Conservation (phyloP, 2,797 vertebrate genomes). For the Oryzias sinensis region DNA sequence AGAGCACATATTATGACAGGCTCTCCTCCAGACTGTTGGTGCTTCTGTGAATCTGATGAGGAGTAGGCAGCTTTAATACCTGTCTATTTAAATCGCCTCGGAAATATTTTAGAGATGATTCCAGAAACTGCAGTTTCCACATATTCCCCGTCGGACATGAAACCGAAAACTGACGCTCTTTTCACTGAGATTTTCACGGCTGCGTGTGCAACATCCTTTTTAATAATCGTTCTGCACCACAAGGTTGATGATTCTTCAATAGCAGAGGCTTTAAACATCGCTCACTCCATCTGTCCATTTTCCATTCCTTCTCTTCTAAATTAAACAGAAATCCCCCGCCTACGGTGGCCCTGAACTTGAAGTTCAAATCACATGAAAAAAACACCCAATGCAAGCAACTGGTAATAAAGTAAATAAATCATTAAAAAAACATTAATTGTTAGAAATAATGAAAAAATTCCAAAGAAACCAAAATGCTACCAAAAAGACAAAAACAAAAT, state of each 20-base stretch:
- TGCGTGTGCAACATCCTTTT: slow-evolving; percentile 46
- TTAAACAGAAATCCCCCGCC: too few relatives aligned
- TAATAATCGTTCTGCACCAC: slow-evolving; percentile 26
- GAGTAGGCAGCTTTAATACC: slow-evolving; percentile 53
- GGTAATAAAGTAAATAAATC: too few relatives aligned
- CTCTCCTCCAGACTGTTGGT: slow-evolving; percentile 40
- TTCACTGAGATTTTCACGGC: slow-evolving; percentile 37
- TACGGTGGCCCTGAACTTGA: too few relatives aligned
- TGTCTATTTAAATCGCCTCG: slow-evolving; percentile 44
- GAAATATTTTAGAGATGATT: slow-evolving; percentile 52
- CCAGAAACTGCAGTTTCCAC: slow-evolving; percentile 22
- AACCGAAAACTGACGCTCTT: slow-evolving; percentile 36
- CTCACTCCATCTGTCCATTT: too few relatives aligned
- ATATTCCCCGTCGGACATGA: slow-evolving; percentile 58
- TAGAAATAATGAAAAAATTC: too few relatives aligned
- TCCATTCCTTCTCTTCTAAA: too few relatives aligned
- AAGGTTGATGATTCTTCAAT: slow-evolving; percentile 1
- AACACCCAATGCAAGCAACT: too few relatives aligned
- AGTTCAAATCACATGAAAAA: too few relatives aligned
- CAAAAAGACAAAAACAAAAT: too few relatives aligned
- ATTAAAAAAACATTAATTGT: too few relatives aligned
- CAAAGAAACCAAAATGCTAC: too few relatives aligned
- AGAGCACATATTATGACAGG: slow-evolving; percentile 20
- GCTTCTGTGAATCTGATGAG: slow-evolving; percentile 50
- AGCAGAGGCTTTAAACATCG: too few relatives aligned